phyloP scores from a whole-genome alignment of 2,888 invertebrate genomes.

The Agonopterix subpropinquella region DNA sequence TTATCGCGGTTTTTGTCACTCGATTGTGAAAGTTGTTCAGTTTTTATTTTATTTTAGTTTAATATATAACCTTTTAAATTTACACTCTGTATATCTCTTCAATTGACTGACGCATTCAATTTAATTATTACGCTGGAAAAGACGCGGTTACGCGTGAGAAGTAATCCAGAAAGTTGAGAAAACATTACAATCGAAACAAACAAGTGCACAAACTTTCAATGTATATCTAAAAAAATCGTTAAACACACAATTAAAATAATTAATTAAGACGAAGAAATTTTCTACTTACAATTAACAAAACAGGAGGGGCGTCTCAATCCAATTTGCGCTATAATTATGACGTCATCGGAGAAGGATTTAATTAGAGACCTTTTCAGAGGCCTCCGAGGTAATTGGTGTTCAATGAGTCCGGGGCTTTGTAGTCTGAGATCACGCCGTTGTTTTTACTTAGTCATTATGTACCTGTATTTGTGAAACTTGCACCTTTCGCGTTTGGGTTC shows the following conservation, averaged over 20 bases:
- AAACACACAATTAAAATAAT: conserved; percentile 24
- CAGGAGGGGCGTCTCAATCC: conserved; percentile 61
- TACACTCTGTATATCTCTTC: too few relatives aligned
- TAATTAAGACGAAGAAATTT: conserved; percentile 54
- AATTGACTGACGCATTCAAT: too few relatives aligned
- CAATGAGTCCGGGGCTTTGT: conserved; percentile 64
- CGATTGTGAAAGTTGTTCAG: too few relatives aligned
- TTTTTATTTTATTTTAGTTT: too few relatives aligned
- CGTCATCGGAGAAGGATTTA: conserved; percentile 75
- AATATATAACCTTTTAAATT: too few relatives aligned
- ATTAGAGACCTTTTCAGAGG: conserved; percentile 71
- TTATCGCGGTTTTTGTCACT: too few relatives aligned
- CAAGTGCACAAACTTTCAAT: background rate
- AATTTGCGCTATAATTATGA: conserved; percentile 72
- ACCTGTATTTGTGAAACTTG: conserved; percentile 33
- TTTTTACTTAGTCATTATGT: conserved; percentile 60
- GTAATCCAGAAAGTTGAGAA: too few relatives aligned
- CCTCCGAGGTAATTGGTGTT: conserved; percentile 70
- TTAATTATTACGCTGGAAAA: too few relatives aligned
- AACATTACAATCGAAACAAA: too few relatives aligned
- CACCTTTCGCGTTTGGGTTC: too few relatives aligned
- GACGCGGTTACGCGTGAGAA: too few relatives aligned
- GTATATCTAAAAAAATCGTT: background rate
- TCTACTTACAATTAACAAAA: conserved; percentile 67
- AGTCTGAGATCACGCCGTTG: conserved; percentile 51